Percentiles rank a stretch among this genome's conserved stretches.
Conservation (phyloP, 2,888 invertebrate genomes). For the Melieria picta region DNA sequence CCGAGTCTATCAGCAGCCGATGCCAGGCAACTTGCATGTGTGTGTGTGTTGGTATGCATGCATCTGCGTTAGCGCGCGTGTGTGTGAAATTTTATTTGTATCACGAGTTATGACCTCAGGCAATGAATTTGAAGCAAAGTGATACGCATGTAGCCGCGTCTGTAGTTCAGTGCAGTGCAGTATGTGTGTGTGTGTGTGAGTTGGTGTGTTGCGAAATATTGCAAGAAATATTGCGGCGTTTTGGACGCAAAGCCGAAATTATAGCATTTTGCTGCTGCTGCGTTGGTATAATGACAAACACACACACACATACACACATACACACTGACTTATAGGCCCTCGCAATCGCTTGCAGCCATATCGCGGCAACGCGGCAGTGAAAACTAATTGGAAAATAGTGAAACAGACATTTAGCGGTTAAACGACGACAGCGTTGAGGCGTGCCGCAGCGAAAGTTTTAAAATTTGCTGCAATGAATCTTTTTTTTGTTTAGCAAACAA, state of each 20-base stretch:
- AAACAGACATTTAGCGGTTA: background rate
- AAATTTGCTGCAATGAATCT: no score
- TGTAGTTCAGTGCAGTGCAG: background rate
- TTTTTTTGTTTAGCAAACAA: no score
- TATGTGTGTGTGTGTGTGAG: background rate
- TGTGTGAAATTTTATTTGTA: conserved; percentile 1
- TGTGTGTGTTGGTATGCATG: background rate
- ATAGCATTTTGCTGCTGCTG: background rate
- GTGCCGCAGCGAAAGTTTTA: no score
- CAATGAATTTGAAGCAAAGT: conserved; percentile 15
- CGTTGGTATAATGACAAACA: background rate
- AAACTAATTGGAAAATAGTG: conserved; percentile 26
- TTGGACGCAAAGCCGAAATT: conserved; percentile 18
- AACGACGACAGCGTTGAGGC: no score
- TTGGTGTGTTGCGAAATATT: background rate
- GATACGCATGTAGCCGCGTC: background rate
- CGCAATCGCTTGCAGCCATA: no score
- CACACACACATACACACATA: no score
- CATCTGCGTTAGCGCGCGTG: no score
- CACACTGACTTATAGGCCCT: no score
- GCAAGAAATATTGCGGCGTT: conserved; percentile 8
- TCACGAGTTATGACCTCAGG: conserved; percentile 28
- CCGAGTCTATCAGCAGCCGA: no score
- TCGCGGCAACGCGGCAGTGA: conserved; percentile 10
- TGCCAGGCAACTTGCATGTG: background rate